Evolutionary conservation across 2,888 invertebrate genomes (phyloP), one percentile per base, ranked within the genome.

Genomic region (Nymphalis c-album): DNA sequence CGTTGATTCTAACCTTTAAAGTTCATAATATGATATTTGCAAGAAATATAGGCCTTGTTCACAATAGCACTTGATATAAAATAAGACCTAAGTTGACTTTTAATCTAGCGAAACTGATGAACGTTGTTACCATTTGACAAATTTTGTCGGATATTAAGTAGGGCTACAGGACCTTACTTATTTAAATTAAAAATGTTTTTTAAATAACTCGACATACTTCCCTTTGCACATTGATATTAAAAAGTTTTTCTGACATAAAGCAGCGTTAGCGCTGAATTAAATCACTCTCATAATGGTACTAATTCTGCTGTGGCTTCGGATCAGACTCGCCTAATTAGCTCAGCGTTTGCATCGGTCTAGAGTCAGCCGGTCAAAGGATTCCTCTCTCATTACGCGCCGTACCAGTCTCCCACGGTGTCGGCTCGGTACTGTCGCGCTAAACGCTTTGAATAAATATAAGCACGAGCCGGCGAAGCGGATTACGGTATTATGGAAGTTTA

Each of bases 311-410:
- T 79, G 89, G 90, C 87, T 88, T 86, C 82, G 86, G 86, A 89
- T 89, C 83, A 84, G 81, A 83, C 82, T 82, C 81, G 88, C 86
- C 86, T 91, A 92, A 92, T 92, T 92, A 92, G 87, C 85, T 79
- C 83, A 80, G 84, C 87, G 85, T 87, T 90, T 85, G 85, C 83
- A 75, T 80, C 77, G 78, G 76, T 77, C 79, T 78, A 76, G 76
- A 82, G 83, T 81, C 86, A 84, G 81, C 84, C 85, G 87, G 86
- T 90, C 91, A 92, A 92, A 91, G 91, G 89, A 88, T 88, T 85
- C 83, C 82, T 85, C 82, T 87, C 90, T 91, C 90, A 89, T 91
- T 91, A 91, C 85, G 84, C 80, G 80, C 81, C 77, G 78, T 78
- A 81, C 82, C 79, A 79, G 79, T 81, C 80, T 74, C 77, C 76